phyloP scores from a whole-genome alignment of 2,113 vertebrate species.

The Suncus etruscus region DNA sequence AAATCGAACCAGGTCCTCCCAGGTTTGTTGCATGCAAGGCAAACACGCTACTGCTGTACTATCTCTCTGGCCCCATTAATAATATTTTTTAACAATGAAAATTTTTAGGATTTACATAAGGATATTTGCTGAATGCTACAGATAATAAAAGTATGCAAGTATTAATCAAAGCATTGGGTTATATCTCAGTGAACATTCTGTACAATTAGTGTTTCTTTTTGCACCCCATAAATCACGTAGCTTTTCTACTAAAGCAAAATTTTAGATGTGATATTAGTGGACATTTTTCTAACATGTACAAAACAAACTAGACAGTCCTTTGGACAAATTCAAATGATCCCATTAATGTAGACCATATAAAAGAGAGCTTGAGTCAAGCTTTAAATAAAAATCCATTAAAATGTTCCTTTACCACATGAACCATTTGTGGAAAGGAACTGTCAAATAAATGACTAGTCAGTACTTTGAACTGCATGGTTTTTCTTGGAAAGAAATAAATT shows the following conservation, averaged over 20 bases:
- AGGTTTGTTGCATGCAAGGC: too few species aligned
- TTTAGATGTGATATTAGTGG: slow-evolving; percentile 12
- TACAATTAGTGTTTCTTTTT: slow-evolving; percentile 34
- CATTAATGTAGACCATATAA: slow-evolving; percentile 42
- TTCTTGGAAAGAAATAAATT: slow-evolving; percentile 46
- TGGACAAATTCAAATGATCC: slow-evolving; percentile 38
- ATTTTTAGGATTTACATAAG: too few species aligned
- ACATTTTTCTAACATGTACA: slow-evolving; percentile 22
- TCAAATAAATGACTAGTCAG: slow-evolving; percentile 31
- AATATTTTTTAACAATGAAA: too few species aligned
- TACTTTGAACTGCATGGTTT: slow-evolving; percentile 50
- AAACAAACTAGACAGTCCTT: slow-evolving; percentile 12
- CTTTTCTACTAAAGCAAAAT: slow-evolving; percentile 38
- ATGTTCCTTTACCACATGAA: slow-evolving; percentile 42
- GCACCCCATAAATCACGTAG: neutral
- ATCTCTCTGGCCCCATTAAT: too few species aligned
- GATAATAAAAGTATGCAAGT: neutral
- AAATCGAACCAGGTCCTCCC: too few species aligned
- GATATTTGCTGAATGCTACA: too few species aligned
- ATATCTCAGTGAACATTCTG: neutral
- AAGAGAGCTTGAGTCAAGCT: slow-evolving; percentile 28
- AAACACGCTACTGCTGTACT: too few species aligned
- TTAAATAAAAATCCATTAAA: slow-evolving; percentile 60
- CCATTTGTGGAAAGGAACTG: slow-evolving; percentile 64
- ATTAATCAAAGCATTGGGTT: neutral